Evolutionary conservation across 2,113 vertebrate genomes (phyloP).

Genomic region (Perca flavescens): DNA sequence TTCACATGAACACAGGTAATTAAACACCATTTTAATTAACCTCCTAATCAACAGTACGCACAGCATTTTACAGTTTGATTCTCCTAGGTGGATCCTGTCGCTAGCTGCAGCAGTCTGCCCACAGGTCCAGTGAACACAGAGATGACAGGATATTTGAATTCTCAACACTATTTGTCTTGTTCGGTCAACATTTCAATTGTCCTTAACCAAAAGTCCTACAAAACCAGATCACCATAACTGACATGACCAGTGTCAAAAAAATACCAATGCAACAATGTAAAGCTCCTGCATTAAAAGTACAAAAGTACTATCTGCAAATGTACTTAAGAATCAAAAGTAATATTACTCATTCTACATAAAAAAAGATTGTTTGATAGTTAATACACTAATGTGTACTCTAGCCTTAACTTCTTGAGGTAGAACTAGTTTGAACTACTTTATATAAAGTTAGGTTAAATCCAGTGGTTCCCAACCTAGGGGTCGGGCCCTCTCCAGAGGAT

Average conservation of each 20-base stretch:
- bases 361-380: not conserved
- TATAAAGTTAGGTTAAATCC: not conserved
- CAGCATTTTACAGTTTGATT: constrained; percentile 7
- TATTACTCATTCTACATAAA: not conserved
- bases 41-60: constrained; percentile 21
- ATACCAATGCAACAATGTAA: not conserved
- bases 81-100: not conserved
- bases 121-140: not conserved
- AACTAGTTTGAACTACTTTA: not conserved
- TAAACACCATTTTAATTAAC: constrained; percentile 35
- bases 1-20: constrained; percentile 47
- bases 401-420: not conserved
- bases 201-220: not conserved
- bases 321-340: not conserved
- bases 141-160: not conserved
- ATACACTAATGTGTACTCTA: not conserved
- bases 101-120: not conserved
- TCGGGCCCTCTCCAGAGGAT: not conserved
- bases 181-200: not conserved
- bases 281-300: not conserved
- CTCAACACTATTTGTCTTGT: not conserved
- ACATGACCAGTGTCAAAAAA: too few relatives aligned
- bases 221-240: not conserved
- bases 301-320: too few relatives aligned
- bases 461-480: too few relatives aligned